Evolutionary conservation across 2,888 invertebrate species (phyloP).

Genomic region (Acholoe squamosa): DNA sequence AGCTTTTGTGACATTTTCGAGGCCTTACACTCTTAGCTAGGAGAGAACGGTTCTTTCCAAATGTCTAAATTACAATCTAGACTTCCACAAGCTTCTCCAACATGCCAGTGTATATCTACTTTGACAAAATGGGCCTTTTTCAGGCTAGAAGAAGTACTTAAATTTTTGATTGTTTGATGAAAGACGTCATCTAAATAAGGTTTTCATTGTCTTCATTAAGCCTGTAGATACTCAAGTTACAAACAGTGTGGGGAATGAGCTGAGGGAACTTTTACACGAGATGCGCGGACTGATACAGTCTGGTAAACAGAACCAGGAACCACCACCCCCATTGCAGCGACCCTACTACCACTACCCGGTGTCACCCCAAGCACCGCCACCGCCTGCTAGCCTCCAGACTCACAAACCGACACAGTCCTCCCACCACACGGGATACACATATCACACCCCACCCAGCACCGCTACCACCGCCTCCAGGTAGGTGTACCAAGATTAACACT

Average conservation of each 20-base stretch:
- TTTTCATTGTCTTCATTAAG: neutral
- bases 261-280: conserved; percentile 30
- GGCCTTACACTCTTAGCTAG: too few species aligned
- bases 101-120: too few species aligned
- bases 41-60: too few species aligned
- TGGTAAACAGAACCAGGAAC: neutral
- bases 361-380: neutral
- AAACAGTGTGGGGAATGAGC: conserved; percentile 17
- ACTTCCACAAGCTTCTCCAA: too few species aligned
- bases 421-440: neutral
- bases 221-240: neutral
- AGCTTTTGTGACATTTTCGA: too few species aligned
- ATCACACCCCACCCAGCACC: neutral
- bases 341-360: neutral
- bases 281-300: conserved; percentile 43
- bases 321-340: neutral
- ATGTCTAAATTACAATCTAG: too few species aligned
- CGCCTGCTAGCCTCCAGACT: neutral
- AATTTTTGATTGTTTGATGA: too few species aligned
- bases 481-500: too few species aligned
- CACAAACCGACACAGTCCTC: neutral
- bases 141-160: too few species aligned
- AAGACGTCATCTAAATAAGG: too few species aligned
- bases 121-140: too few species aligned
- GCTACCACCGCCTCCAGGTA: too few species aligned